A percentile compares a stretch with the other conserved stretches of the same genome.
phyloP scores from a whole-genome alignment of 1,140 invertebrate genomes.

The Drosophila arizonae region DNA sequence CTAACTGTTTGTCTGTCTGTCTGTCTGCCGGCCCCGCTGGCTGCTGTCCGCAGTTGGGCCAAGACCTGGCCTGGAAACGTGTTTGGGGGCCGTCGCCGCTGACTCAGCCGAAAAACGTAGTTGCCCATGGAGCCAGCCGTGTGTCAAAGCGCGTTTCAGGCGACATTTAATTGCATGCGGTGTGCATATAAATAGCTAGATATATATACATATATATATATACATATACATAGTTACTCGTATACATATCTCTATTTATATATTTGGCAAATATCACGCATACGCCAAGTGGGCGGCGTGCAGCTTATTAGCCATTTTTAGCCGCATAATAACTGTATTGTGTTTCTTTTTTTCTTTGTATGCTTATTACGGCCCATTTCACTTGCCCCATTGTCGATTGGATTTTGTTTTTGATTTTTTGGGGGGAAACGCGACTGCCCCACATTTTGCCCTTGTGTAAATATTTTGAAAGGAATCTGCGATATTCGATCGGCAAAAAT shows the following conservation, averaged over 20 bases:
- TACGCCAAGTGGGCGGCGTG: conserved; percentile 58
- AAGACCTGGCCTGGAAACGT: conserved; percentile 63
- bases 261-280: conserved; percentile 56
- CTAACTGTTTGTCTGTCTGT: conserved; percentile 1
- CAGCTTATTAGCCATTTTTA: conserved; percentile 55
- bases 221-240: conserved; percentile 7
- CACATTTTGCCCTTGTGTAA: conserved; percentile 46
- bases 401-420: background rate
- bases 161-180: conserved; percentile 43
- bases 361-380: conserved; percentile 20
- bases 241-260: background rate
- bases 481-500: conserved; percentile 1
- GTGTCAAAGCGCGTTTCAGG: conserved; percentile 26
- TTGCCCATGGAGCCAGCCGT: conserved; percentile 22
- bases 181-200: conserved; percentile 15
- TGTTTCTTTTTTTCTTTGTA: background rate
- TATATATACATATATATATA: conserved; percentile 21
- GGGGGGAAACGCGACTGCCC: conserved; percentile 3
- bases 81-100: conserved; percentile 55
- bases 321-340: conserved; percentile 3
- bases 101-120: conserved; percentile 49
- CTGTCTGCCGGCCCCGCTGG: background rate
- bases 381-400: conserved; percentile 12
- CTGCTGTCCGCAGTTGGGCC: conserved; percentile 40
- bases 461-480: conserved; percentile 66